phyloP scores from a whole-genome alignment of 2,113 vertebrate species.

The Chloroceryle aenea region DNA sequence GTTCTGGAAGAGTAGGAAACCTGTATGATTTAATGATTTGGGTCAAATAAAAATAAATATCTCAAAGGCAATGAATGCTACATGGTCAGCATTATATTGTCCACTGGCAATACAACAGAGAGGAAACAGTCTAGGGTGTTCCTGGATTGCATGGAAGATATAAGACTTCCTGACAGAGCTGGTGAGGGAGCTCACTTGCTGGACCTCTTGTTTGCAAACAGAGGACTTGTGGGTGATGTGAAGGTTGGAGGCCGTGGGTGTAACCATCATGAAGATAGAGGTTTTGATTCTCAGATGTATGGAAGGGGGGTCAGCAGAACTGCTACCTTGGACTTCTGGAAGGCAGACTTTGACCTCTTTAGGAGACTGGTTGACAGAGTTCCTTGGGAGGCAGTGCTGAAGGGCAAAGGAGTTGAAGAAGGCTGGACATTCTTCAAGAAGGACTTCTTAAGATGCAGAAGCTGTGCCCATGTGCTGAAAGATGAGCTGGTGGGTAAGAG shows the following conservation, averaged over 20 bases:
- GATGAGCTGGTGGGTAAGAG: accelerated
- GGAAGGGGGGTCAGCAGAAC: background rate
- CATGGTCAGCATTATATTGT: background rate
- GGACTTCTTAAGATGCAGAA: background rate
- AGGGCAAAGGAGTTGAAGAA: background rate
- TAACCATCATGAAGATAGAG: accelerated
- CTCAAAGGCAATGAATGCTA: background rate
- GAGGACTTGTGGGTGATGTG: background rate
- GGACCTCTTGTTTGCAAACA: background rate
- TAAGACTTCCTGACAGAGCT: background rate
- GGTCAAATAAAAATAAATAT: too few species aligned
- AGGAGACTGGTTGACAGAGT: background rate
- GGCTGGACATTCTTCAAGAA: background rate
- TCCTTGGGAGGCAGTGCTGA: background rate
- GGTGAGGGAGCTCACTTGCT: background rate
- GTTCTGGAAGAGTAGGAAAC: background rate
- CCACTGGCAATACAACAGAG: background rate
- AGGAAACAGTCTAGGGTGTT: background rate
- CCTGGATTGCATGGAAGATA: background rate
- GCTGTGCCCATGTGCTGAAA: background rate
- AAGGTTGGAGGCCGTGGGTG: background rate
- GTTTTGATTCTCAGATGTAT: background rate
- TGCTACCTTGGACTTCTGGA: background rate
- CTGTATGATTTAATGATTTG: too few species aligned
- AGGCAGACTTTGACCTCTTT: background rate